Evolutionary conservation across 2,888 invertebrate genomes (phyloP).

Genomic region (Eilema griseolum): DNA sequence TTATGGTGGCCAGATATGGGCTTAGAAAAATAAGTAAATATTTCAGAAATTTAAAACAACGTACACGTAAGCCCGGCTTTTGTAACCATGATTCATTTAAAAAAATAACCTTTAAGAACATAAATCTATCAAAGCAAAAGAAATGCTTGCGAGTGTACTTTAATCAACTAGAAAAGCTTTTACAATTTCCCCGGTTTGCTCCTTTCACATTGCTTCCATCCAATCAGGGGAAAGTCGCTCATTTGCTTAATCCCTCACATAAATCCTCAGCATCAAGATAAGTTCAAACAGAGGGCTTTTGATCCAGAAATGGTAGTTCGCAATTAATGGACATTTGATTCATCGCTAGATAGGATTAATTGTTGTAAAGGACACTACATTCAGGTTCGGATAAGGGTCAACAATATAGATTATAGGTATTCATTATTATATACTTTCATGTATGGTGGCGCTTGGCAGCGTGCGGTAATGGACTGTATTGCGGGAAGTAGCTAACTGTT

Average conservation of each 20-base stretch:
- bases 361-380: not conserved
- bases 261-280: constrained; percentile 23
- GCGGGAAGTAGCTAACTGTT: no score
- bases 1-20: no score
- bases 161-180: constrained; percentile 25
- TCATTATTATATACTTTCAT: no score
- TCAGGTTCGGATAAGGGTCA: not conserved
- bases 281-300: constrained; percentile 19
- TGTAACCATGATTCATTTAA: not conserved
- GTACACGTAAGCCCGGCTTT: not conserved
- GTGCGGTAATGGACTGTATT: no score
- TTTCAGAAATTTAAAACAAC: no score
- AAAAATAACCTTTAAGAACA: constrained; percentile 9
- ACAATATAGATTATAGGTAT: no score
- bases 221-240: constrained; percentile 24
- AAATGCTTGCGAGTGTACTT: constrained; percentile 20
- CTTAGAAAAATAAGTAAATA: no score
- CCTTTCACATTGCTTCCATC: constrained; percentile 31
- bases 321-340: constrained; percentile 20
- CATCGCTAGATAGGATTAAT: constrained; percentile 12
- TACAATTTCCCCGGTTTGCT: constrained; percentile 17
- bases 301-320: constrained; percentile 21
- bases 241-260: constrained; percentile 23
- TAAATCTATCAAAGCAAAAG: constrained; percentile 20
- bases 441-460: no score